A percentile compares a stretch with the other conserved stretches of the same genome.
Conservation (phyloP, 2,888 invertebrate genomes). For the Mythimna impura region DNA sequence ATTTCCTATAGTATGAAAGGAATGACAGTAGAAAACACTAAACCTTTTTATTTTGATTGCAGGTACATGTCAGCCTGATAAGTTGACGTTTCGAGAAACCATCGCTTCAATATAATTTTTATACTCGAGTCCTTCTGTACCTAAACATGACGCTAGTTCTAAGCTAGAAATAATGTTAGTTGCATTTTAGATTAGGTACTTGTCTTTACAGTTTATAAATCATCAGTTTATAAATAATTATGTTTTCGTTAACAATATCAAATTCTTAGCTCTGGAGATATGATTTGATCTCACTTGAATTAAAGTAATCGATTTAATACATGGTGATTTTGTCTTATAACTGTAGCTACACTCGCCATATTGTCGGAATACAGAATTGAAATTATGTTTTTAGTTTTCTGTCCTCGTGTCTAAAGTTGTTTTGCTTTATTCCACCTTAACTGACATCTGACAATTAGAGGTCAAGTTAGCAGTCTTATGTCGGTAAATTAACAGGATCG, state of each 20-base stretch:
- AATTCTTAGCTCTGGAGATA: slow-evolving; percentile 36
- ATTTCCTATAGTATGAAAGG: slow-evolving; percentile 2
- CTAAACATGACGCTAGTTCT: slow-evolving; percentile 49
- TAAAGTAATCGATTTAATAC: slow-evolving; percentile 38
- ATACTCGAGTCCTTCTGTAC: slow-evolving; percentile 55
- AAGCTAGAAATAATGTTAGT: slow-evolving; percentile 52
- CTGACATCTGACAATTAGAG: background rate
- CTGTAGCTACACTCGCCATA: slow-evolving; percentile 15
- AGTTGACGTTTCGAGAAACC: slow-evolving; percentile 50
- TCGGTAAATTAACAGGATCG: background rate
- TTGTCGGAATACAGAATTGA: slow-evolving; percentile 36
- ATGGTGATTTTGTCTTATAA: slow-evolving; percentile 9
- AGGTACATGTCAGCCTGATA: slow-evolving; percentile 67
- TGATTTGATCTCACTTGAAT: slow-evolving; percentile 48
- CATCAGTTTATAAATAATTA: background rate
- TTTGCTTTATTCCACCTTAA: background rate
- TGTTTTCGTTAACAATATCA: slow-evolving; percentile 29
- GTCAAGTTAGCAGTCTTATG: background rate
- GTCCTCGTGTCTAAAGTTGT: background rate
- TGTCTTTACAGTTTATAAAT: slow-evolving; percentile 37
- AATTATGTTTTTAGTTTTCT: slow-evolving; percentile 16
- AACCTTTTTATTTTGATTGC: slow-evolving; percentile 59
- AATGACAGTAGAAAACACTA: slow-evolving; percentile 31
- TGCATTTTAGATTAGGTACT: slow-evolving; percentile 43
- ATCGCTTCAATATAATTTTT: slow-evolving; percentile 51